A percentile compares a stretch with the other conserved stretches of the same genome.
These are phyloP conservation scores for Atta texana DNA, from an alignment of 1,140 invertebrate species.

Conservation along the genomic window DNA sequence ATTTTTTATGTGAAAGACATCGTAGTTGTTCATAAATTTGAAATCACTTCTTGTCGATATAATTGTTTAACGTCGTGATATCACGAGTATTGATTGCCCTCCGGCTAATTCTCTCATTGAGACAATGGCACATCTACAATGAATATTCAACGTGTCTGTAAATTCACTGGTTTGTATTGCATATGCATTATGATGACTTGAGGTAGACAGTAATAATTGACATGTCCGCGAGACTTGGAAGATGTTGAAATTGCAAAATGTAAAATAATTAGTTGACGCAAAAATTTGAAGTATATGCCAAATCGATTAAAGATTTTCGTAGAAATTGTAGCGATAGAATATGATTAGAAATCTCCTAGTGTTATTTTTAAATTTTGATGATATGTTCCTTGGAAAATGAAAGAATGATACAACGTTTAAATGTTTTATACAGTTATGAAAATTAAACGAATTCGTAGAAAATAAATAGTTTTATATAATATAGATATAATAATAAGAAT, in stretches of 20 bases:
- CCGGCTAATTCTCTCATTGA: constrained; percentile 69
- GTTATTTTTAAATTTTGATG: constrained; percentile 2
- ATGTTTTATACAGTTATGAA: not conserved
- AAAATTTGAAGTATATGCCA: not conserved
- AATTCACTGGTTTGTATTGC: constrained; percentile 77
- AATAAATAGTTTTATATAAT: not conserved
- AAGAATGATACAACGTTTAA: constrained; percentile 16
- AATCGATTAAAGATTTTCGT: constrained; percentile 7
- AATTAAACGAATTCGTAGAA: not conserved
- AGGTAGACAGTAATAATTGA: constrained; percentile 49
- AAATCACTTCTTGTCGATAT: constrained; percentile 10
- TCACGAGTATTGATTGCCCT: constrained; percentile 65
- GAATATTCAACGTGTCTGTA: constrained; percentile 82
- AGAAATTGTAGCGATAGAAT: not conserved
- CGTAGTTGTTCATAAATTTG: not conserved
- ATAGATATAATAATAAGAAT: too few relatives aligned
- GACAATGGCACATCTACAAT: constrained; percentile 80
- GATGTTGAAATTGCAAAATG: constrained; percentile 26
- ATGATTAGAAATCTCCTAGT: not conserved
- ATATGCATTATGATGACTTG: constrained; percentile 83
- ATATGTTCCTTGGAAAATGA: not conserved
- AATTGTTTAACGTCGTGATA: constrained; percentile 59
- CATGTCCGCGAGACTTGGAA: constrained; percentile 49
- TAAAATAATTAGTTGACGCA: not conserved
- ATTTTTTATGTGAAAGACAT: not conserved